Base-by-base conservation (phyloP, 2,888 invertebrate genomes). In the Perdita meconis region DNA sequence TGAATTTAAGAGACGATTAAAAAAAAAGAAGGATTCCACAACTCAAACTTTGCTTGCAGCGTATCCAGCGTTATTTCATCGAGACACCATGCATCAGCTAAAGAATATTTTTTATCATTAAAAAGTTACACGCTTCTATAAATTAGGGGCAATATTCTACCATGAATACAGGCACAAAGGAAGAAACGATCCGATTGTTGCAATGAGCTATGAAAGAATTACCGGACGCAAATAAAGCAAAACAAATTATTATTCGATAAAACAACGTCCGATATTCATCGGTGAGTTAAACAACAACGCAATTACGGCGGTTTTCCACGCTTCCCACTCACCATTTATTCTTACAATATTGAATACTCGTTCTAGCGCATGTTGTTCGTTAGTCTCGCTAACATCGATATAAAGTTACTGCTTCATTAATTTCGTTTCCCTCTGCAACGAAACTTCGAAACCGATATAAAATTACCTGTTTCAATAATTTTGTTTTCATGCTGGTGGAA, bases 401-500 rank as follows among this genome's bases (percentile, higher is more conserved):
- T 36, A 47, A 57, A 66, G 26, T 30, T 55, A 26, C 36, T 6
- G 57, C 47, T 57, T 26, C 47, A 57, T 66, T 57, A 57, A 57
- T 36, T 57, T 36, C n/a, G 47, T 47, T 66, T 36, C 16, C 34
- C 19, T 57, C 24, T 36, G 24, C 10, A 5, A 30, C 8, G 24
- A 1, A 2, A 56, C 4, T 22, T 2, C 13, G 10, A 19, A 6
- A 40, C 22, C n/a, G 24, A 1, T 5, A 16, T 42, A 36, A 36
- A n/a, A 66, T 65, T 47, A 47, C 47, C 22, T n/a, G 47, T 47
- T 22, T 47, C 47, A 47, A 19, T 47, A 47, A 22, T 47, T 30
- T 47, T 47, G 40, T 56, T 66, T 56, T 47, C 36, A 36, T 4
- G 2, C n/a, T 6, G 5, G 36, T 19, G 50, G 26, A 47, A 61